Evolutionary conservation across 1,140 invertebrate species (phyloP).

Genomic region (Charaxes varanes): DNA sequence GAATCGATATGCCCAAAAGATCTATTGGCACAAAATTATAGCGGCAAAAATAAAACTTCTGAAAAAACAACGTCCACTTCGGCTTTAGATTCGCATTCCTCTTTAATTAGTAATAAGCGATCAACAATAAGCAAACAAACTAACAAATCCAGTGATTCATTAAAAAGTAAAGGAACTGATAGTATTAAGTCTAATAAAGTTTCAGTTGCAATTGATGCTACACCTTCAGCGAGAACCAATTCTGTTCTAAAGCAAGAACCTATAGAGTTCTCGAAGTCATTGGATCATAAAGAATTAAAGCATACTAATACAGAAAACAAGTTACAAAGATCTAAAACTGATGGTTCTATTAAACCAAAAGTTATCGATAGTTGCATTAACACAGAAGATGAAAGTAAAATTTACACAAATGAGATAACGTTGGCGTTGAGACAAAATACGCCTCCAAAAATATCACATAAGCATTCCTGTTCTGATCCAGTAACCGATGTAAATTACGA

Average conservation of each 20-base stretch:
- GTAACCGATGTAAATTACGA: slow-evolving; percentile 74
- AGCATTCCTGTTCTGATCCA: slow-evolving; percentile 84
- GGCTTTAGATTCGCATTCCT: slow-evolving; percentile 56
- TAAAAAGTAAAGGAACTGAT: slow-evolving; percentile 61
- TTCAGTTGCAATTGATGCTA: slow-evolving; percentile 84
- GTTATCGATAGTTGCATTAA: slow-evolving; percentile 18
- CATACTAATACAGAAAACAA: slow-evolving; percentile 44
- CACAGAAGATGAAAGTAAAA: slow-evolving; percentile 38
- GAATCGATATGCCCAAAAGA: slow-evolving; percentile 29
- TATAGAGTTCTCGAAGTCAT: slow-evolving; percentile 80
- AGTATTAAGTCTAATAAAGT: slow-evolving; percentile 78
- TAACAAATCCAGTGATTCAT: slow-evolving; percentile 59
- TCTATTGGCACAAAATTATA: slow-evolving; percentile 32
- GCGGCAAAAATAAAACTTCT: slow-evolving; percentile 44
- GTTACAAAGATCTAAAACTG: slow-evolving; percentile 63
- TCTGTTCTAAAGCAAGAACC: slow-evolving; percentile 84
- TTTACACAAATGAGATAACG: slow-evolving; percentile 71
- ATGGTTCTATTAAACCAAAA: slow-evolving; percentile 38
- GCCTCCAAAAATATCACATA: slow-evolving; percentile 77
- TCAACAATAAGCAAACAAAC: slow-evolving; percentile 37
- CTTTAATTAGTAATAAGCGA: slow-evolving; percentile 51
- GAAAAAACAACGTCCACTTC: slow-evolving; percentile 68
- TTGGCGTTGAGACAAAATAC: slow-evolving; percentile 48
- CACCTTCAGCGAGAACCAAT: slow-evolving; percentile 80
- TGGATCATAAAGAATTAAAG: slow-evolving; percentile 54